These are phyloP conservation scores for Leptobrachium leishanense DNA, from an alignment of 2,113 vertebrate species.

Conservation along the genomic window DNA sequence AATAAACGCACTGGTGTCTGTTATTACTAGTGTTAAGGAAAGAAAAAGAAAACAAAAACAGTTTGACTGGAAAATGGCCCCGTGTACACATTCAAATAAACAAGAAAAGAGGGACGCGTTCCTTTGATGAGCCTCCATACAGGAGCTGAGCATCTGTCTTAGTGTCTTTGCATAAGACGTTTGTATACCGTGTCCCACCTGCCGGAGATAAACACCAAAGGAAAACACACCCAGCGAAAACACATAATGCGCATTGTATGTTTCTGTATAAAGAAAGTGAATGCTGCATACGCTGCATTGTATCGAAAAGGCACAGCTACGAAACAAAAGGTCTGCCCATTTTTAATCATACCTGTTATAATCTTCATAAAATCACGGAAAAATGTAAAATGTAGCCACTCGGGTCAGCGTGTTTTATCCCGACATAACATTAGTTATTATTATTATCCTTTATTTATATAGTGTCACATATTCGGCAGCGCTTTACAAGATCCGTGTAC, in stretches of 20 bases:
- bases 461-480: no score
- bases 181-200: slow-evolving; percentile 25
- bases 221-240: background rate
- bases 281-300: no score
- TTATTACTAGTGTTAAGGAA: background rate
- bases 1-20: background rate
- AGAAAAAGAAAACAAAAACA: background rate
- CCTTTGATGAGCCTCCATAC: slow-evolving; percentile 12
- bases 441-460: no score
- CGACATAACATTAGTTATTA: no score
- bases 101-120: background rate
- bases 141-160: slow-evolving; percentile 28
- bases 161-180: slow-evolving; percentile 35
- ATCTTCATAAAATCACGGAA: no score
- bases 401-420: no score
- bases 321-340: no score
- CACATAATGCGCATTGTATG: background rate
- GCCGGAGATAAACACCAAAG: slow-evolving; percentile 18
- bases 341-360: no score
- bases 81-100: slow-evolving; percentile 25
- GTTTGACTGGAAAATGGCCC: background rate
- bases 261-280: background rate
- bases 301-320: no score
- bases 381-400: no score
- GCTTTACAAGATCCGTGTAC: no score